These are phyloP conservation scores for Heliconius hermathena DNA, from an alignment of 1,140 invertebrate species.

Conservation along the genomic window DNA sequence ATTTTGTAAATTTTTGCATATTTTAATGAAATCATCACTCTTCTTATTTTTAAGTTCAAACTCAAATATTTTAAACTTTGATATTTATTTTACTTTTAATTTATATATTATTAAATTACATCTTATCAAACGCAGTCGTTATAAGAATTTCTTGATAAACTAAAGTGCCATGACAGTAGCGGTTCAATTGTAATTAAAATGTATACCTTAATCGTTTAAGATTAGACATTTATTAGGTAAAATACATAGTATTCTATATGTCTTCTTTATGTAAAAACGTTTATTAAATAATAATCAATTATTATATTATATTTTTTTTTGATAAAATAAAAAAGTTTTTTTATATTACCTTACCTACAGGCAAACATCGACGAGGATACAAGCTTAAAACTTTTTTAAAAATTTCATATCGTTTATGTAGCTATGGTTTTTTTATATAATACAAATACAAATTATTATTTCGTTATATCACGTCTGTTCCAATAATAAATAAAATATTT, in stretches of 20 bases:
- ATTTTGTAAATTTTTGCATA: neutral
- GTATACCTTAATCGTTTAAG: conserved; percentile 19
- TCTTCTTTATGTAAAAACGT: conserved; percentile 5
- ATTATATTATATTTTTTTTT: neutral
- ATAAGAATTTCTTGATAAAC: conserved; percentile 25
- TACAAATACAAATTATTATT: neutral
- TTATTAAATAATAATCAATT: neutral
- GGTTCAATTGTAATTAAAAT: conserved; percentile 22
- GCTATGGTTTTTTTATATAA: neutral
- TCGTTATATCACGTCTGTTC: neutral
- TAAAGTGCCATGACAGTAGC: conserved; percentile 41
- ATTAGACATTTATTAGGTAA: conserved; percentile 11
- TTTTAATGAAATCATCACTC: neutral
- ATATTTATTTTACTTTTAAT: neutral
- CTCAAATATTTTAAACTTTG: too few relatives aligned
- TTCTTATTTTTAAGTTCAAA: too few relatives aligned
- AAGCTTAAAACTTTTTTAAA: neutral
- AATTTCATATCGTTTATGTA: neutral
- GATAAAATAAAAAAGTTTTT: too few relatives aligned
- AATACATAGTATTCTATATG: neutral
- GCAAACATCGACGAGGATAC: neutral
- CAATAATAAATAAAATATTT: conserved; percentile 8
- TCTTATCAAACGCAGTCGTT: conserved; percentile 19
- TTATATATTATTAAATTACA: neutral
- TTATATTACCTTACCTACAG: too few relatives aligned